Conservation (phyloP, 1,140 invertebrate species). For the Dendrolimus punctatus region DNA sequence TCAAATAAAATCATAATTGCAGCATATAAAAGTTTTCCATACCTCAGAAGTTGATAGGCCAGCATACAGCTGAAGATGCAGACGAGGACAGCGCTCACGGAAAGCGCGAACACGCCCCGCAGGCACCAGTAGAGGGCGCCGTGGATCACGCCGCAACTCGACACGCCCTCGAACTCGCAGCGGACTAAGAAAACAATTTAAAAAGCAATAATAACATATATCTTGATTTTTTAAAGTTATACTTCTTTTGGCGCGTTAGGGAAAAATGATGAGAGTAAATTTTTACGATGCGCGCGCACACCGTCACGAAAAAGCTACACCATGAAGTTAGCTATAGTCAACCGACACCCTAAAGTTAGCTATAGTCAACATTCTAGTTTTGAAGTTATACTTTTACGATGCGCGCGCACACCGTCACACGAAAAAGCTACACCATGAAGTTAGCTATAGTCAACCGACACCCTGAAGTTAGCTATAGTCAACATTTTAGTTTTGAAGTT, state of each 20-base stretch:
- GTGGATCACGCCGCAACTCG: conserved; percentile 90
- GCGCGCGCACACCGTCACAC: too few relatives aligned
- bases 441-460: too few relatives aligned
- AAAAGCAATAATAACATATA: not conserved
- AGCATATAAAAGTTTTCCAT: conserved; percentile 13
- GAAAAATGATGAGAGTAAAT: not conserved
- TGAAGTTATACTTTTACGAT: too few relatives aligned
- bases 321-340: too few relatives aligned
- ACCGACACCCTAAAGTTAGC: too few relatives aligned
- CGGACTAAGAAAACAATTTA: conserved; percentile 68
- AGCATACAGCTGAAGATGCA: conserved; percentile 95
- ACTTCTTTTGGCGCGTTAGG: not conserved
- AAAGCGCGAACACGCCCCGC: conserved; percentile 89
- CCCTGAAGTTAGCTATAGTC: too few relatives aligned
- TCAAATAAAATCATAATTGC: too few relatives aligned
- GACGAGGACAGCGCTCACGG: conserved; percentile 89
- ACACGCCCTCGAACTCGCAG: conserved; percentile 86
- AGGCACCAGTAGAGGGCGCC: conserved; percentile 89
- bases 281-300: too few relatives aligned
- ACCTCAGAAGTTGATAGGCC: conserved; percentile 89
- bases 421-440: too few relatives aligned
- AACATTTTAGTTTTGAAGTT: too few relatives aligned
- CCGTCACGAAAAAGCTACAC: too few relatives aligned
- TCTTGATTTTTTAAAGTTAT: not conserved
- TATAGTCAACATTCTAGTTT: too few relatives aligned